These are phyloP conservation scores for Bagarius yarrelli DNA, from an alignment of 2,113 vertebrate genomes.

Conservation along the genomic window DNA sequence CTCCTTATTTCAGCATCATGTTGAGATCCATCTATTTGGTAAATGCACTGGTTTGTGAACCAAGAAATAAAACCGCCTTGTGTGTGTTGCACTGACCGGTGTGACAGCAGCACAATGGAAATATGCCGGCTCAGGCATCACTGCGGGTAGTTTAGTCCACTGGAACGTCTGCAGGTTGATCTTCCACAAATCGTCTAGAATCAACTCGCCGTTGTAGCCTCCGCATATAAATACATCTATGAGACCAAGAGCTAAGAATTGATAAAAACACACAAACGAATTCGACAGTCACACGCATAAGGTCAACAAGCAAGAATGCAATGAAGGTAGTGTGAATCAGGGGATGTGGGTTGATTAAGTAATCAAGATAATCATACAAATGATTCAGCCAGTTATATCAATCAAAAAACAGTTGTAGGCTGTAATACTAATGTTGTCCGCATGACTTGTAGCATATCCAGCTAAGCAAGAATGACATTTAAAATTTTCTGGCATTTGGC, in stretches of 20 bases:
- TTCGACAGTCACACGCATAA: too few relatives aligned
- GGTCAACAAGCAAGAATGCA: too few relatives aligned
- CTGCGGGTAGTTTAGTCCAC: conserved; percentile 88
- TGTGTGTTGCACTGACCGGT: conserved; percentile 75
- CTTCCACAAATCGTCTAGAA: conserved; percentile 95
- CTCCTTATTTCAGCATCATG: not conserved
- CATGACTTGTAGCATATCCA: too few relatives aligned
- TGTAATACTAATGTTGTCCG: too few relatives aligned
- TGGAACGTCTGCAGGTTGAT: conserved; percentile 90
- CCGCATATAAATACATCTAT: conserved; percentile 94
- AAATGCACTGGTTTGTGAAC: not conserved
- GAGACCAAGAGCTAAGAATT: conserved; percentile 19
- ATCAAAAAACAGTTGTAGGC: too few relatives aligned
- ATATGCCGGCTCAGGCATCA: conserved; percentile 96
- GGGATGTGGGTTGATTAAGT: too few relatives aligned
- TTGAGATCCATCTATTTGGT: not conserved
- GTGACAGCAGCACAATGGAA: conserved; percentile 98
- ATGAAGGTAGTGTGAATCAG: too few relatives aligned
- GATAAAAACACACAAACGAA: not conserved
- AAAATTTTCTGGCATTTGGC: too few relatives aligned
- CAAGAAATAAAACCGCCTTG: not conserved
- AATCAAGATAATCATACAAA: too few relatives aligned
- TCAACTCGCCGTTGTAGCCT: conserved; percentile 92
- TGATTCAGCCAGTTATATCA: too few relatives aligned
- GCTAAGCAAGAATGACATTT: too few relatives aligned